phyloP scores from a whole-genome alignment of 2,797 vertebrate species.

The Vireo griseus region DNA sequence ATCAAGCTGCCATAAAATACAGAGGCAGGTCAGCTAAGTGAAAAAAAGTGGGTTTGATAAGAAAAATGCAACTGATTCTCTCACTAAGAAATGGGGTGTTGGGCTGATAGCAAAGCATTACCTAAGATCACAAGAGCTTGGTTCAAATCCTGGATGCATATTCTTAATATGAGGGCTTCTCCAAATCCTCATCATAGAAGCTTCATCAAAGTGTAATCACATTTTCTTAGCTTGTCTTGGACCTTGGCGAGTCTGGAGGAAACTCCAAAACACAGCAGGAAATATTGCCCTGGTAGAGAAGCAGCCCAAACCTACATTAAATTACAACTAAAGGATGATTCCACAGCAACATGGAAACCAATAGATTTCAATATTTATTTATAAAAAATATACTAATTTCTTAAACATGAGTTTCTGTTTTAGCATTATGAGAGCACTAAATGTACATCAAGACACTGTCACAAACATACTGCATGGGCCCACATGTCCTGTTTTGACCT shows the following conservation, averaged over 20 bases:
- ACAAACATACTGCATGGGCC: neutral
- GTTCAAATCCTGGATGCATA: neutral
- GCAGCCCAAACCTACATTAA: neutral
- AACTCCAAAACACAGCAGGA: neutral
- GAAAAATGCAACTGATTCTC: neutral
- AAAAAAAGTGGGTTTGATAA: neutral
- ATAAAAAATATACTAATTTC: neutral
- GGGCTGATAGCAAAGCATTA: neutral
- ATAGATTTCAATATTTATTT: neutral
- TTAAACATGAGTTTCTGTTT: neutral
- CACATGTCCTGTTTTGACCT: neutral
- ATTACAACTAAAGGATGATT: neutral
- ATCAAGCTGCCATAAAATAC: neutral
- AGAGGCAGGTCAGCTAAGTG: neutral
- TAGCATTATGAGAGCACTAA: neutral
- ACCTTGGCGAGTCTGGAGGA: neutral
- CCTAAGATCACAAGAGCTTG: neutral
- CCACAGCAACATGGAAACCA: neutral
- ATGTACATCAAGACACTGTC: neutral
- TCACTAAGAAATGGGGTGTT: accelerated
- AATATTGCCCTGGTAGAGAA: neutral
- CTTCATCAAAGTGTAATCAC: neutral
- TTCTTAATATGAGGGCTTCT: neutral
- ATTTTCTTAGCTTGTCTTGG: neutral
- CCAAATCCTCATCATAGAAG: neutral